Base-by-base conservation (phyloP, 1,140 invertebrate genomes). In the Solenopsis fugax region DNA sequence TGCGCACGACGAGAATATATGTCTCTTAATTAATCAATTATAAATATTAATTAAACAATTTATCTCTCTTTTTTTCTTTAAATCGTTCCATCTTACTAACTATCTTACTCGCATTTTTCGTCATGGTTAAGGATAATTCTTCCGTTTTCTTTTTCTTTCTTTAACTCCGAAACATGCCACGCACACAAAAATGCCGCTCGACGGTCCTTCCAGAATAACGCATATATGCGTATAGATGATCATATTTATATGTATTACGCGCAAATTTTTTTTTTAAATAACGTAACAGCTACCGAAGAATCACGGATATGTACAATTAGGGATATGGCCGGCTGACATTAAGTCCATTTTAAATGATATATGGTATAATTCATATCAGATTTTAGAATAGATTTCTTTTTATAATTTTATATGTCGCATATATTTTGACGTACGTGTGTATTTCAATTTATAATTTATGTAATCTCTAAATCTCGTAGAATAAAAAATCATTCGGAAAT, bases 221-320 rank as follows among this genome's bases (percentile, higher is more conserved):
- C 21, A 24, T 77, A 71, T 54, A 56, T 78, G 34, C 37, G 29
- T 58, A 56, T 75, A 45, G 54, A 90, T 48, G 52, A 72, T 71
- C 24, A 62, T 77, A 75, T 81, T 24, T 21, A 80, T 86, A 80
- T 71, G 37, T 84, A 64, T 56, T 62, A 64, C 72, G 88, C 77
- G 88, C n/a, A 62, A 24, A 64, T 78, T 75, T 21, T 69, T 82
- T 58, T 48, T 62, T 29, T 29, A 1, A 29, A 85, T 50, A 73
- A 88, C 50, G 50, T 67, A 90, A 90, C 64, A 89, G 56, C 62
- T 81, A 89, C 16, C 50, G 48, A 90, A 89, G 62, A 91, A 87
- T 77, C 54, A 91, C 87, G 90, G 90, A 91, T 91, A 91, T 91
- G 89, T 91, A 91, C 89, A 91, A 80, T 67, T 64, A 90, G 84